A percentile compares a stretch with the other conserved stretches of the same genome.
Conservation (phyloP, 2,797 vertebrate genomes). For the Lithobates pipiens region DNA sequence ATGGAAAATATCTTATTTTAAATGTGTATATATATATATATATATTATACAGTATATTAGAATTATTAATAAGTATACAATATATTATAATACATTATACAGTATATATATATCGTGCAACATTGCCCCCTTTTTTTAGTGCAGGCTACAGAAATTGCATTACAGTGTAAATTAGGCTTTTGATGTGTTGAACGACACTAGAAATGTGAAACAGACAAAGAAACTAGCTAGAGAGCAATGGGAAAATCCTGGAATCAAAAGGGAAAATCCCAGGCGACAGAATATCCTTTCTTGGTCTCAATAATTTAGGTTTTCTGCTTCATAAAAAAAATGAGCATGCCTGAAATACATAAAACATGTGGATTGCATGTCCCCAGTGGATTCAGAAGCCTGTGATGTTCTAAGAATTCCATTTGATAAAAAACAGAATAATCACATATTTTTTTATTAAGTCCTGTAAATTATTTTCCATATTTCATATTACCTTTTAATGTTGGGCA, state of each 20-base stretch:
- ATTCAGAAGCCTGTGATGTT: conserved; percentile 30
- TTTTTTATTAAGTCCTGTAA: conserved; percentile 27
- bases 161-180: conserved; percentile 50
- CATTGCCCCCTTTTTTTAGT: too few species aligned
- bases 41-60: too few species aligned
- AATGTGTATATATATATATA: too few species aligned
- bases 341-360: conserved; percentile 59
- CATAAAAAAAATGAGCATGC: conserved; percentile 60
- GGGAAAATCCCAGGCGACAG: conserved; percentile 39
- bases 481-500: background rate
- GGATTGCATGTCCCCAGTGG: conserved; percentile 33
- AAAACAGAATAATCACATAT: conserved; percentile 35
- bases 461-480: conserved; percentile 10
- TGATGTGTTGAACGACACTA: conserved; percentile 40
- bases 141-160: background rate
- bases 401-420: conserved; percentile 47
- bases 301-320: conserved; percentile 53
- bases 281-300: conserved; percentile 54
- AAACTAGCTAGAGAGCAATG: conserved; percentile 32
- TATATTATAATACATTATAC: too few species aligned
- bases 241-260: conserved; percentile 53
- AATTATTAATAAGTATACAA: too few species aligned
- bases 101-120: too few species aligned
- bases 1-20: too few species aligned
- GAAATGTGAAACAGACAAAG: conserved; percentile 37